Conservation (phyloP, 64 coral and sea anemone species). For the Actinia equina region DNA sequence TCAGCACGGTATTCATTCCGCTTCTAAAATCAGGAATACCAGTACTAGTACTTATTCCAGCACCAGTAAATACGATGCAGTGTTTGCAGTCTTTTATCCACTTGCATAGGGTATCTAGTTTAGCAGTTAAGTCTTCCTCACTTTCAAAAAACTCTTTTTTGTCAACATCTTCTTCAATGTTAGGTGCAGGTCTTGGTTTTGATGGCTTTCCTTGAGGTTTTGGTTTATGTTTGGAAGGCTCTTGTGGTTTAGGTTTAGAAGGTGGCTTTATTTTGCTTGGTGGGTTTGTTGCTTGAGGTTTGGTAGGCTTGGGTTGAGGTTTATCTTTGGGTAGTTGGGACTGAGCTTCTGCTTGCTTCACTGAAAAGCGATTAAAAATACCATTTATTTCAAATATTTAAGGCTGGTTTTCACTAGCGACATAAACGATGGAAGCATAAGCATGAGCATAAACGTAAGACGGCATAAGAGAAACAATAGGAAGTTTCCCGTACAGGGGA, state of each 20-base stretch:
- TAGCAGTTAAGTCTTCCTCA: conserved; percentile 38
- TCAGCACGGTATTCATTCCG: conserved; percentile 61
- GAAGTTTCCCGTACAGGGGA: too few relatives aligned
- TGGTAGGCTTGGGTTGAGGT: background rate
- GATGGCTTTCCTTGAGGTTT: background rate
- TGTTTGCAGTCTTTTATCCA: conserved; percentile 70
- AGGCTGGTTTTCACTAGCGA: too few relatives aligned
- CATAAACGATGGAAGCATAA: too few relatives aligned
- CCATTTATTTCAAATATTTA: too few relatives aligned
- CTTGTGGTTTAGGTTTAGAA: background rate
- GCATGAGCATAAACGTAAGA: too few relatives aligned
- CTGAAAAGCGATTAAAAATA: background rate
- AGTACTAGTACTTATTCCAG: conserved; percentile 80
- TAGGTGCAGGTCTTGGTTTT: conserved; percentile 43
- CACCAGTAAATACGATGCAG: conserved; percentile 81
- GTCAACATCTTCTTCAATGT: conserved; percentile 70
- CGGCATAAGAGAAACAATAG: too few relatives aligned
- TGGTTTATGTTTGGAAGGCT: background rate
- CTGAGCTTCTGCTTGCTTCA: background rate
- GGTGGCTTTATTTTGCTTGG: background rate
- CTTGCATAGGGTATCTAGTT: conserved; percentile 39
- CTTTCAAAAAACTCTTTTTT: conserved; percentile 80
- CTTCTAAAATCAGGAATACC: conserved; percentile 84
- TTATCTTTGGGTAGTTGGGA: background rate
- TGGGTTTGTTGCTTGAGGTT: background rate